phyloP scores from a whole-genome alignment of 2,888 invertebrate species.

The Hirtodrosophila trivittata region DNA sequence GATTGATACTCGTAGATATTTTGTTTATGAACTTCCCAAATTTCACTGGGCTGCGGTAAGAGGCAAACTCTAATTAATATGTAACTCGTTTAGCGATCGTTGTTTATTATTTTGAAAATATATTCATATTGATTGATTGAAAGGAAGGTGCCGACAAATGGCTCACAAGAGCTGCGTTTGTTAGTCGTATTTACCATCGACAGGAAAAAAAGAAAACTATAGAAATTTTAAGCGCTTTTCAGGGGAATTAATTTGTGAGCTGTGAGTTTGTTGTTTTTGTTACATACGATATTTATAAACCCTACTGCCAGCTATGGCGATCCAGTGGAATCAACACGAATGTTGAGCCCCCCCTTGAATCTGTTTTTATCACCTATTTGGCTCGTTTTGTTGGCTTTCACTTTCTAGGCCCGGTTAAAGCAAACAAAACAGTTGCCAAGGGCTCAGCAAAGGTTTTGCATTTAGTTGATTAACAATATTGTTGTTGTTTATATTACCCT shows the following conservation, averaged over 20 bases:
- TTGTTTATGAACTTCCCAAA: no score
- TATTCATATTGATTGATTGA: constrained; percentile 45
- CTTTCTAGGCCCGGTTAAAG: constrained; percentile 57
- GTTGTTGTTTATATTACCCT: constrained; percentile 34
- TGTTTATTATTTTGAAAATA: constrained; percentile 34
- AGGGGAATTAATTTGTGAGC: constrained; percentile 1
- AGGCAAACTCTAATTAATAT: constrained; percentile 45
- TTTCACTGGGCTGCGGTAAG: no score
- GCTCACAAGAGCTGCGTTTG: constrained; percentile 22
- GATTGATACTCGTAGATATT: no score
- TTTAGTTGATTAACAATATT: constrained; percentile 27
- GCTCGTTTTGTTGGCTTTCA: constrained; percentile 57
- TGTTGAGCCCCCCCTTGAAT: constrained; percentile 25
- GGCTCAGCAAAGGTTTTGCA: constrained; percentile 32
- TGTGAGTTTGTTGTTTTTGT: not conserved
- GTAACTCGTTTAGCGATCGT: constrained; percentile 35
- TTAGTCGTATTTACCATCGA: constrained; percentile 34
- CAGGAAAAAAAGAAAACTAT: constrained; percentile 40
- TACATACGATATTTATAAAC: not conserved
- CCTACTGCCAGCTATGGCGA: not conserved
- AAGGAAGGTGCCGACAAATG: constrained; percentile 48
- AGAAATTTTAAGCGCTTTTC: constrained; percentile 45
- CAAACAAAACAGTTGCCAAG: constrained; percentile 47
- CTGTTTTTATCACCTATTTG: constrained; percentile 33
- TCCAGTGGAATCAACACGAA: constrained; percentile 30